A percentile compares a stretch with the other conserved stretches of the same genome.
Evolutionary conservation across 1,140 invertebrate genomes (phyloP).

Genomic region (Mamestra configurata): DNA sequence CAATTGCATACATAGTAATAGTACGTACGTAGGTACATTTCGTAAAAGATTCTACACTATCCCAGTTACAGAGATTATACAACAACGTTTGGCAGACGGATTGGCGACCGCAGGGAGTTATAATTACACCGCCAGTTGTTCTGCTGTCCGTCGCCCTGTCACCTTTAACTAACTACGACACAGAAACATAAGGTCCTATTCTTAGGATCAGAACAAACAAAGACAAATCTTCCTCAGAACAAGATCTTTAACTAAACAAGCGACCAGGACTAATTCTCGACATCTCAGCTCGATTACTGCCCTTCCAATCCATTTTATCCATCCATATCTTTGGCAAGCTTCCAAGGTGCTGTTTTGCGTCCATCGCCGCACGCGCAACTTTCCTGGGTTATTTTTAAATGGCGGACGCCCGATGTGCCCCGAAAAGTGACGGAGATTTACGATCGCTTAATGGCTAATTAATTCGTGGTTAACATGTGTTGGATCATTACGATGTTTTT

Average conservation of each 20-base stretch:
- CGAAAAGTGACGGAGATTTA: conserved; percentile 53
- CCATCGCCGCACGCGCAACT: conserved; percentile 50
- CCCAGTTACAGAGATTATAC: not conserved
- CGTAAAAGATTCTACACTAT: not conserved
- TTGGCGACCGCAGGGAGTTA: conserved; percentile 21
- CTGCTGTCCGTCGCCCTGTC: conserved; percentile 24
- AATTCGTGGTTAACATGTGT: conserved; percentile 51
- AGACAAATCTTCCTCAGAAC: conserved; percentile 9
- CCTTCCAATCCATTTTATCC: conserved; percentile 43
- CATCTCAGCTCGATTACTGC: conserved; percentile 11
- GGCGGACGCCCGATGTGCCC: conserved; percentile 36
- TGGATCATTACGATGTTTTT: conserved; percentile 41
- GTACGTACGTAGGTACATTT: not conserved
- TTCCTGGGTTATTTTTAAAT: conserved; percentile 45
- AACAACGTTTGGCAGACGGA: conserved; percentile 21
- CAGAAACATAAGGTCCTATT: not conserved
- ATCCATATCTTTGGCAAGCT: conserved; percentile 41
- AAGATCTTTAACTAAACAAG: conserved; percentile 19
- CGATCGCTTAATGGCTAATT: conserved; percentile 55
- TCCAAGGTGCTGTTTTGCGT: conserved; percentile 48
- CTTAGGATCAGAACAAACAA: conserved; percentile 5
- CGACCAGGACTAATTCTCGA: conserved; percentile 32
- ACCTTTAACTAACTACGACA: conserved; percentile 16
- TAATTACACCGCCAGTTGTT: conserved; percentile 16
- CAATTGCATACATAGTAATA: not conserved